phyloP scores from a whole-genome alignment of 2,888 invertebrate genomes.

The Oligia latruncula region DNA sequence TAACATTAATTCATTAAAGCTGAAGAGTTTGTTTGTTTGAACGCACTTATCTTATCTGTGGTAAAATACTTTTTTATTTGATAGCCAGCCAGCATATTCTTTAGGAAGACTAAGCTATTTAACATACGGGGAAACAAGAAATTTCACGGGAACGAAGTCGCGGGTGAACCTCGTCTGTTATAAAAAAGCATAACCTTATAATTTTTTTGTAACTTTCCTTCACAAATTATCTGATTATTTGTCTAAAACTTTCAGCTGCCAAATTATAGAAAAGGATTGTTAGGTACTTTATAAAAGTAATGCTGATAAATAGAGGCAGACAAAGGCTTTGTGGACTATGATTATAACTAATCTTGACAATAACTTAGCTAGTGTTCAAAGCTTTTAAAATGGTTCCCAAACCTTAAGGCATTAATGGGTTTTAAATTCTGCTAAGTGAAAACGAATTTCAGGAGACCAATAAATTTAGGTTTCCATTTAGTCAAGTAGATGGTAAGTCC shows the following conservation, averaged over 20 bases:
- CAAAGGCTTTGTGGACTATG: slow-evolving; percentile 30
- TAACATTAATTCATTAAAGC: no score
- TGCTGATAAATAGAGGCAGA: slow-evolving; percentile 22
- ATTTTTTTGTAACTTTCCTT: slow-evolving; percentile 2
- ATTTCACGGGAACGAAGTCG: no score
- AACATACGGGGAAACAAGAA: no score
- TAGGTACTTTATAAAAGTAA: slow-evolving; percentile 1
- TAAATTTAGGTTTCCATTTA: slow-evolving; percentile 19
- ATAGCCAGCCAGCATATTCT: no score
- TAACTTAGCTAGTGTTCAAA: slow-evolving; percentile 34
- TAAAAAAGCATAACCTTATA: neutral
- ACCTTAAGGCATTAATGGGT: slow-evolving; percentile 9
- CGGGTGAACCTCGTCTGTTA: neutral
- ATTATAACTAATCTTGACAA: slow-evolving; percentile 36
- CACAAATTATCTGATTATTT: slow-evolving; percentile 4
- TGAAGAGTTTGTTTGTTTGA: no score
- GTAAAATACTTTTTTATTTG: no score
- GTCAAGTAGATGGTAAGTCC: neutral
- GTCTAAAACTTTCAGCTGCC: slow-evolving; percentile 2
- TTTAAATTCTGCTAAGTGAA: slow-evolving; percentile 39
- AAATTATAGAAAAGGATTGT: slow-evolving; percentile 26
- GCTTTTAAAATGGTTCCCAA: slow-evolving; percentile 35
- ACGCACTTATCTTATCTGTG: no score
- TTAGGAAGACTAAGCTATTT: no score
- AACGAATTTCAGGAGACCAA: slow-evolving; percentile 11